These are phyloP conservation scores for Acrobasis consociella DNA, from an alignment of 2,888 invertebrate species.

Conservation along the genomic window DNA sequence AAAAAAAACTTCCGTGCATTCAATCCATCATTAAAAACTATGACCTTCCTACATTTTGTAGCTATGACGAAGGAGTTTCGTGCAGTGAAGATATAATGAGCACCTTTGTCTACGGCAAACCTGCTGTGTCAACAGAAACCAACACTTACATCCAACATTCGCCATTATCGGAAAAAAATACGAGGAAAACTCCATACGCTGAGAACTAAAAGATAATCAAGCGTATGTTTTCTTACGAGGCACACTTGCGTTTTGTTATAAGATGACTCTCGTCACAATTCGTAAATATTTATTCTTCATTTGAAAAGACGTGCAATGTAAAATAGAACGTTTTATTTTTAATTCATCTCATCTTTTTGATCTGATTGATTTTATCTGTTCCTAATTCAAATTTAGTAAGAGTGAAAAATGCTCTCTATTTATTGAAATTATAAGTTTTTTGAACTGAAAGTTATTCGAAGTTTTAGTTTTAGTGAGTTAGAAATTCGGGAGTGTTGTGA, in stretches of 20 bases:
- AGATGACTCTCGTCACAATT: not conserved
- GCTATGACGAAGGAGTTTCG: not conserved
- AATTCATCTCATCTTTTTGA: not conserved
- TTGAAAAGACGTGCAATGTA: not conserved
- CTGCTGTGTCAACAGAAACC: conserved; percentile 19
- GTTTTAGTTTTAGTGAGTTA: conserved; percentile 7
- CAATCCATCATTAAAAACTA: conserved; percentile 16
- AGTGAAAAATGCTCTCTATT: not conserved
- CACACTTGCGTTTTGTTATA: conserved; percentile 29
- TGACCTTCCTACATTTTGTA: conserved; percentile 2
- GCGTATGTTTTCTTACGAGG: conserved; percentile 36
- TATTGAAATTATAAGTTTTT: not conserved
- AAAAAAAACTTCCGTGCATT: conserved; percentile 14
- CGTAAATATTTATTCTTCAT: not conserved
- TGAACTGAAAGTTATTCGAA: not conserved
- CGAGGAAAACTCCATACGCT: conserved; percentile 40
- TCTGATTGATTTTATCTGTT: not conserved
- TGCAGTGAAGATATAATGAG: conserved; percentile 15
- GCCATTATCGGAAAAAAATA: conserved; percentile 32
- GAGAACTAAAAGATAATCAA: conserved; percentile 40
- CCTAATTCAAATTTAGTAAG: not conserved
- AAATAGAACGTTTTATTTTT: not conserved
- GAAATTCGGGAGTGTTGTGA: conserved; percentile 11
- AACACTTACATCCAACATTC: conserved; percentile 27
- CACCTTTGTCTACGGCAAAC: conserved; percentile 4